A percentile compares a stretch with the other conserved stretches of the same genome.
phyloP scores from a whole-genome alignment of 2,797 vertebrate species.

The Alauda arvensis region DNA sequence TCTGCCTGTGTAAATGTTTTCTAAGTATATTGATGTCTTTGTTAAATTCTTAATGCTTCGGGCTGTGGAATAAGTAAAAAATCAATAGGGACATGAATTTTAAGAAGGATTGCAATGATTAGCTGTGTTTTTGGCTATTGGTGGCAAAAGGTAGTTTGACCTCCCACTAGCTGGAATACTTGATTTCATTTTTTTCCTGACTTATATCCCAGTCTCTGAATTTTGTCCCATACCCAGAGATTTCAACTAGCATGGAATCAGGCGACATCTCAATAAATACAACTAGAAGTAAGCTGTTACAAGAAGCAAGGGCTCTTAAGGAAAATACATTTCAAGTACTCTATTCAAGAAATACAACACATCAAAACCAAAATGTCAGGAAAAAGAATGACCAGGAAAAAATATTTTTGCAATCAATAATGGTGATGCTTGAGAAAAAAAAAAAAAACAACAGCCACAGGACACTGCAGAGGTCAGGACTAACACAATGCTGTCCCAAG shows the following conservation, averaged over 20 bases:
- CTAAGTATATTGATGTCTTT: neutral
- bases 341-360: neutral
- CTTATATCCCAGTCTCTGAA: neutral
- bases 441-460: neutral
- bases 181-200: neutral
- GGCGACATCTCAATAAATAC: neutral
- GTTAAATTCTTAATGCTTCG: slow-evolving; percentile 37
- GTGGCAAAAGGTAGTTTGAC: neutral
- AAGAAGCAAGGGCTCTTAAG: neutral
- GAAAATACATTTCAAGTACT: neutral
- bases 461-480: neutral
- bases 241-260: neutral
- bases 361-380: neutral
- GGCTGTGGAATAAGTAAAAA: neutral
- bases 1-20: neutral
- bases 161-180: neutral
- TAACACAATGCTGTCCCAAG: neutral
- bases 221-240: neutral
- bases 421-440: neutral
- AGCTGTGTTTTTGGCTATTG: neutral
- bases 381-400: neutral
- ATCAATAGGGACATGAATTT: slow-evolving; percentile 13
- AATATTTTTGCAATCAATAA: neutral
- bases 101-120: neutral
- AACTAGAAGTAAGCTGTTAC: neutral